Evolutionary conservation across 2,888 invertebrate species (phyloP).

Genomic region (Copidosoma aretas): DNA sequence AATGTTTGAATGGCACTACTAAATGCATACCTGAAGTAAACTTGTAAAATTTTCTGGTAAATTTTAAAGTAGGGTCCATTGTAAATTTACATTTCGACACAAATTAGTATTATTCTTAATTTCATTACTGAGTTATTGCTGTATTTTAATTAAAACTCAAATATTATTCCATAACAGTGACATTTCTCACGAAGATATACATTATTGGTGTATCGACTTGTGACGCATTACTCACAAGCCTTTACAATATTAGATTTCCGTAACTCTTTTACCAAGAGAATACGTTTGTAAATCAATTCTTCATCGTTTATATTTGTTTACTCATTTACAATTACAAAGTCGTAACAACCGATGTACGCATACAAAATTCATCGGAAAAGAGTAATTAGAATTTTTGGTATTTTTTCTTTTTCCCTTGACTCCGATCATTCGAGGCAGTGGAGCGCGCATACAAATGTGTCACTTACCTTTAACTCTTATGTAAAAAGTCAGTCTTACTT

Average conservation of each 20-base stretch:
- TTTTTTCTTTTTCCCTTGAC: no score
- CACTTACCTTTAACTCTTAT: constrained; percentile 43
- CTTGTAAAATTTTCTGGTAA: no score
- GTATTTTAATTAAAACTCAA: background rate
- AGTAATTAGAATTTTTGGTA: no score
- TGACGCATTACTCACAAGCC: background rate
- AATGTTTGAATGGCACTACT: background rate
- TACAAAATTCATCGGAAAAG: constrained; percentile 32
- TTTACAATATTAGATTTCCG: background rate
- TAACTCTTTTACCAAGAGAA: background rate
- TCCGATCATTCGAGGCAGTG: constrained; percentile 37
- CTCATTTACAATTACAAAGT: constrained; percentile 27
- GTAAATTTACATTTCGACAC: no score
- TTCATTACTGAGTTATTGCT: no score
- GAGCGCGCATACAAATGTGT: constrained; percentile 36
- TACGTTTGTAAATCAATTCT: background rate
- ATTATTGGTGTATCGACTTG: background rate
- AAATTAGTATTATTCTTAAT: no score
- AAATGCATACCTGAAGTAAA: background rate
- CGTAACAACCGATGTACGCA: constrained; percentile 22
- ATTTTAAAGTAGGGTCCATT: no score
- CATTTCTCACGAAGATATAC: background rate
- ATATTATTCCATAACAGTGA: background rate
- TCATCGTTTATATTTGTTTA: constrained; percentile 27
- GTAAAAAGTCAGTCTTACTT: constrained; percentile 60